Base-by-base conservation (phyloP, 2,888 invertebrate species). In the Cantharis rufa region DNA sequence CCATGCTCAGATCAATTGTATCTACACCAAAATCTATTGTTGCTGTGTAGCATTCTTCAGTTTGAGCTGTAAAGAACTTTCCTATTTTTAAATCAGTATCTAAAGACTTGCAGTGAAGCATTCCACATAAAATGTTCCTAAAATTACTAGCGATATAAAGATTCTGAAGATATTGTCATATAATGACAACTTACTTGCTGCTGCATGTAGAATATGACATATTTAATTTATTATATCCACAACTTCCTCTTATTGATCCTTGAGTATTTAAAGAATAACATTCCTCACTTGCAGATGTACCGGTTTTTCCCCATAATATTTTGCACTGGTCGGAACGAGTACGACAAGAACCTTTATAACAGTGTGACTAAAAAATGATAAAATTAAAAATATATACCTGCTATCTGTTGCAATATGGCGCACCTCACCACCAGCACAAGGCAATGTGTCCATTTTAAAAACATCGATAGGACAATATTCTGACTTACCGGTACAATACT, bases 311-410 rank as follows among this genome's bases (percentile, higher is more conserved):
- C n/a, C n/a, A n/a, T n/a, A n/a, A n/a, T n/a, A n/a, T n/a, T n/a
- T n/a, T n/a, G n/a, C 99, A 99, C 87, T 98, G 98, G 87, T 96
- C 96, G 18, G 94, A 92, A 87, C 96, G 95, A 0, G 96, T 95
- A 15, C 95, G 92, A 84, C 98, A 98, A 28, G 93, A 91, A 4
- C 98, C 98, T 71, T 94, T 92, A 86, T 95, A 97, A 87, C 99
- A 99, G 86, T 94, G 98, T 0, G 98, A 95, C 92, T 93, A n/a
- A n/a, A n/a, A n/a, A n/a, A n/a, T n/a, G n/a, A n/a, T n/a, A n/a
- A n/a, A n/a, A n/a, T n/a, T n/a, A n/a, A n/a, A n/a, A n/a, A n/a
- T n/a, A n/a, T n/a, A n/a, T n/a, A n/a, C n/a, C n/a, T n/a, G n/a
- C n/a, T n/a, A n/a, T n/a, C n/a, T n/a, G n/a, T n/a, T n/a, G n/a